Evolutionary conservation across 2,888 invertebrate species (phyloP).

Genomic region (Sinopyrophorus schimmeli): DNA sequence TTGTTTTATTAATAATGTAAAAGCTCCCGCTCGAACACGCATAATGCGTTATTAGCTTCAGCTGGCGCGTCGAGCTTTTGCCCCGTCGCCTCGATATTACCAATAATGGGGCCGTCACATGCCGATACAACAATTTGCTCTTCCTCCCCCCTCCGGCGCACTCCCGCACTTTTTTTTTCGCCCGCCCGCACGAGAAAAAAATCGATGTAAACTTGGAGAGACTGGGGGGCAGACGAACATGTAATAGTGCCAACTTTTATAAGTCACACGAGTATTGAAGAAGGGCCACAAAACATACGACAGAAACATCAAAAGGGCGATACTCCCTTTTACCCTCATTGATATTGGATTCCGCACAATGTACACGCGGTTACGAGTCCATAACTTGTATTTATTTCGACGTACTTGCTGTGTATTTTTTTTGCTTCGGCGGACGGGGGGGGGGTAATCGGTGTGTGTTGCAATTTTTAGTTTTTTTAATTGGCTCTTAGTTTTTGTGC

Average conservation of each 20-base stretch:
- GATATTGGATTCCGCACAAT: constrained; percentile 20
- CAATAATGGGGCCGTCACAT: constrained; percentile 35
- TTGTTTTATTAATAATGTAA: constrained; percentile 42
- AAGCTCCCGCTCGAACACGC: constrained; percentile 34
- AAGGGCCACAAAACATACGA: constrained; percentile 22
- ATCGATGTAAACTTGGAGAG: constrained; percentile 11
- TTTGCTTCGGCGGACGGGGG: too few relatives aligned
- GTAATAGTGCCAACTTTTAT: constrained; percentile 27
- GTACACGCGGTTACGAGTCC: constrained; percentile 16
- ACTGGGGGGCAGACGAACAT: constrained; percentile 15
- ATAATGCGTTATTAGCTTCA: constrained; percentile 37
- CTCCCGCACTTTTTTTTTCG: too few relatives aligned
- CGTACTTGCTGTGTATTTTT: too few relatives aligned
- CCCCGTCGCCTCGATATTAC: constrained; percentile 37
- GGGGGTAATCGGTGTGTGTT: too few relatives aligned
- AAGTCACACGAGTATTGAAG: constrained; percentile 28
- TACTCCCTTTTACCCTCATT: constrained; percentile 19
- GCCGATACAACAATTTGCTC: constrained; percentile 31
- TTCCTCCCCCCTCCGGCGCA: too few relatives aligned
- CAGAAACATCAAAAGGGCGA: constrained; percentile 23
- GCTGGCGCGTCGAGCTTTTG: constrained; percentile 39
- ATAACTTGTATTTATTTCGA: constrained; percentile 11
- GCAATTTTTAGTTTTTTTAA: too few relatives aligned
- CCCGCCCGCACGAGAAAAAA: background rate
- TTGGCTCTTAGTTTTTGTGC: too few relatives aligned